These are phyloP conservation scores for Strongylocentrotus purpuratus DNA, from an alignment of 35 echinoderm and acorn worm genomes.

Conservation along the genomic window DNA sequence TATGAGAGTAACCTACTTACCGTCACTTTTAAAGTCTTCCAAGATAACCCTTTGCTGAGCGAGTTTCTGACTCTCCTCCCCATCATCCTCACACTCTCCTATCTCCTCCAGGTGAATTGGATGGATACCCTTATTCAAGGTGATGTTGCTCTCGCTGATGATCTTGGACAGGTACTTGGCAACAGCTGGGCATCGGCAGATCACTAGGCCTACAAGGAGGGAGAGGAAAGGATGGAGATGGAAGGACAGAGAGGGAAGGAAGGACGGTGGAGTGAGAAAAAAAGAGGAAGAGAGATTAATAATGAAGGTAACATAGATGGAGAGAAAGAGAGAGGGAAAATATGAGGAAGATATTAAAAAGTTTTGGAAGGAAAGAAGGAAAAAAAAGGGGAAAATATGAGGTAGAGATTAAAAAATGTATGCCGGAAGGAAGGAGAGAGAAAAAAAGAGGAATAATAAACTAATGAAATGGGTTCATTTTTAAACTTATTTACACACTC, in stretches of 20 bases:
- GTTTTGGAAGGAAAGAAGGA: not conserved
- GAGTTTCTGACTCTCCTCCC: not conserved
- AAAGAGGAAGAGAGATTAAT: not conserved
- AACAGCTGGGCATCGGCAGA: not conserved
- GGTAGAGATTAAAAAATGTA: not conserved
- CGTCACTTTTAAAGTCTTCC: not conserved
- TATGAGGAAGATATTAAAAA: too few relatives aligned
- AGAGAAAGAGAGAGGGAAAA: not conserved
- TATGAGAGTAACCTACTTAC: not conserved
- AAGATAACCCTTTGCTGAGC: not conserved
- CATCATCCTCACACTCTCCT: not conserved
- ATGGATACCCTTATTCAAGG: not conserved
- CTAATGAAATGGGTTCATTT: too few relatives aligned
- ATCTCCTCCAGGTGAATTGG: not conserved
- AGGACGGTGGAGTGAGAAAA: too few relatives aligned
- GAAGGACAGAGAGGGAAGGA: not conserved
- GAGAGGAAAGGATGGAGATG: not conserved
- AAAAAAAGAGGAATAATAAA: too few relatives aligned
- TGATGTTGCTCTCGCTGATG: not conserved
- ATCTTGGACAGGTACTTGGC: not conserved
- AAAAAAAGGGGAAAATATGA: not conserved
- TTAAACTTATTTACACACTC: too few relatives aligned
- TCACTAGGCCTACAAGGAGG: not conserved
- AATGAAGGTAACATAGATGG: not conserved
- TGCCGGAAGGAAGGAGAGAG: not conserved